Evolutionary conservation across 2,113 vertebrate genomes (phyloP).

Genomic region (Erythrocercus mccallii): DNA sequence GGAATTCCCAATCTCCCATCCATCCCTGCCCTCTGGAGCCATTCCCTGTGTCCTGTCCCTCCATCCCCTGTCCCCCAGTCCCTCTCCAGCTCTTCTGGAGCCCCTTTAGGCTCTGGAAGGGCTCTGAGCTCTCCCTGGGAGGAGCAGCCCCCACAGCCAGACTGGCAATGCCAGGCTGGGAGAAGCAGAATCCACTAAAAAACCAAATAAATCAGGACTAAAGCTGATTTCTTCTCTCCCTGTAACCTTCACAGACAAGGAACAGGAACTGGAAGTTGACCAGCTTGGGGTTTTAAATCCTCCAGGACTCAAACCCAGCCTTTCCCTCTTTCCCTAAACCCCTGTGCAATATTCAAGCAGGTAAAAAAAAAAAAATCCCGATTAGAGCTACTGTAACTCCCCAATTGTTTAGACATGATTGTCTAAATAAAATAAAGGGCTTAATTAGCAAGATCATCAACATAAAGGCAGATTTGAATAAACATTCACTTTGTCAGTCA

Average conservation of each 20-base stretch:
- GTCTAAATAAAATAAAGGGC: constrained; percentile 42
- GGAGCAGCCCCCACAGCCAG: not conserved
- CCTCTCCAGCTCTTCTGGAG: not conserved
- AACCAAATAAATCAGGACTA: not conserved
- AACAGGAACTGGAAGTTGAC: not conserved
- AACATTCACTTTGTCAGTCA: constrained; percentile 47
- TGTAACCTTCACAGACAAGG: not conserved
- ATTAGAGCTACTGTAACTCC: constrained; percentile 21
- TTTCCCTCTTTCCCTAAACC: not conserved
- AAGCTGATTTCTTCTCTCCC: not conserved
- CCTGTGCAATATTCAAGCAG: not conserved
- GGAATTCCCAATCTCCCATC: not conserved
- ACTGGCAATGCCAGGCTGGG: rapidly evolving
- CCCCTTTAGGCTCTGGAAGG: not conserved
- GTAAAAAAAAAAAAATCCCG: not conserved
- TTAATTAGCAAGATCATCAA: constrained; percentile 38
- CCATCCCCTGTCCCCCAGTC: not conserved
- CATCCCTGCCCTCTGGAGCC: not conserved
- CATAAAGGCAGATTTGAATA: constrained; percentile 32
- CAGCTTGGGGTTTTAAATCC: not conserved
- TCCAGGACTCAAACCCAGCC: not conserved
- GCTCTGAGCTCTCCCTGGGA: not conserved
- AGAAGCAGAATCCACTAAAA: not conserved
- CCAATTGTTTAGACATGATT: constrained; percentile 26
- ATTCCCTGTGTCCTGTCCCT: not conserved